These are phyloP conservation scores for Microctenopoma stevenorrisi DNA, from an alignment of 2,797 vertebrate species.

Conservation along the genomic window DNA sequence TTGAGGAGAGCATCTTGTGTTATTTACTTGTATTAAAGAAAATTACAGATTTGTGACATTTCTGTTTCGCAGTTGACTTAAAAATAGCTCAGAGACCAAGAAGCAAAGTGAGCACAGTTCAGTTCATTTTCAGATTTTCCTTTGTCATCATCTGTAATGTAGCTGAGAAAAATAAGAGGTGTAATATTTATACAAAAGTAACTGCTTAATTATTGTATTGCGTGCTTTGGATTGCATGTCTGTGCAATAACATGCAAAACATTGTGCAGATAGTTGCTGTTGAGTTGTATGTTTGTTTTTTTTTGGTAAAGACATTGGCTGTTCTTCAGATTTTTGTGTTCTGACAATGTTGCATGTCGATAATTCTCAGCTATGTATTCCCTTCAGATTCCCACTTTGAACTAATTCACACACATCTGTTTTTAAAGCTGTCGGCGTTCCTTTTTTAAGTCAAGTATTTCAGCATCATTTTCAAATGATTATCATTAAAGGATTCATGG, in stretches of 20 bases:
- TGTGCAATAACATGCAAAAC: conserved; percentile 73
- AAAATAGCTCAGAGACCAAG: conserved; percentile 41
- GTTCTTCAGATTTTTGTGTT: conserved; percentile 62
- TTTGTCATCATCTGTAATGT: conserved; percentile 55
- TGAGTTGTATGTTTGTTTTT: conserved; percentile 52
- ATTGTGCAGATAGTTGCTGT: conserved; percentile 62
- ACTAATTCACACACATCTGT: conserved; percentile 68
- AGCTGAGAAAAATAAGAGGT: conserved; percentile 58
- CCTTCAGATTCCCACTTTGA: conserved; percentile 81
- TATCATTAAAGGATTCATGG: conserved; percentile 78
- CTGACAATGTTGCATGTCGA: conserved; percentile 72
- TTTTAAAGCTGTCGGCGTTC: conserved; percentile 82
- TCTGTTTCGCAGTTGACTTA: conserved; percentile 22
- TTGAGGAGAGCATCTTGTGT: conserved; percentile 26
- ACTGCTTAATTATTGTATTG: conserved; percentile 73
- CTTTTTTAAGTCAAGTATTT: conserved; percentile 65
- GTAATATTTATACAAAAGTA: conserved; percentile 76
- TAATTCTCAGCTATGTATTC: conserved; percentile 63
- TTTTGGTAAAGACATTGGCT: conserved; percentile 45
- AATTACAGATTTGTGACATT: conserved; percentile 19
- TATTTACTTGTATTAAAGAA: conserved; percentile 9
- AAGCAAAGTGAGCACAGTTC: conserved; percentile 28
- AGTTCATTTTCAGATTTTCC: conserved; percentile 33
- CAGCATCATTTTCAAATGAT: conserved; percentile 68
- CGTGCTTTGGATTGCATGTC: conserved; percentile 78